Conservation (phyloP, 2,888 invertebrate genomes). For the Hirtodrosophila duncani region DNA sequence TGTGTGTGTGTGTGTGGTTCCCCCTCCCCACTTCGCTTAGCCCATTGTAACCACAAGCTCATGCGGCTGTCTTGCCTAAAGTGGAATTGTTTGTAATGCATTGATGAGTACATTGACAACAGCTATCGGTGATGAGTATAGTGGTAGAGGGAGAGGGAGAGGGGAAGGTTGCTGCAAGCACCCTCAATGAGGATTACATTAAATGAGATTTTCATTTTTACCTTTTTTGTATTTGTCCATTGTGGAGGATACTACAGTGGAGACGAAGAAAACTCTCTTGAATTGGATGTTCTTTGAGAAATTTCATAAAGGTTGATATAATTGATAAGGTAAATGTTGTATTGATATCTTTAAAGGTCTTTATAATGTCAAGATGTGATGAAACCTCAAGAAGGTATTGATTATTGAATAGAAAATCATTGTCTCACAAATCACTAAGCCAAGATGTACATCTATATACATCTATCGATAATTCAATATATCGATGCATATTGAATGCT, state of each 20-base stretch:
- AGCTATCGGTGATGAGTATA: background rate
- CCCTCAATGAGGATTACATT: slow-evolving; percentile 47
- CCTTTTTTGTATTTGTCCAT: slow-evolving; percentile 15
- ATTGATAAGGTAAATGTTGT: too few relatives aligned
- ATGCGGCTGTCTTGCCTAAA: slow-evolving; percentile 58
- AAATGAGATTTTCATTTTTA: slow-evolving; percentile 54
- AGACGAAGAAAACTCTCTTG: too few relatives aligned
- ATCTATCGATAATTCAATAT: too few relatives aligned
- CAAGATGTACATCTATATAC: too few relatives aligned
- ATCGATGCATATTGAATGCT: too few relatives aligned
- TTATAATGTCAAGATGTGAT: too few relatives aligned
- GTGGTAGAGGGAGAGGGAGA: background rate
- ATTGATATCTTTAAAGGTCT: too few relatives aligned
- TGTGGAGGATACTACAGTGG: background rate
- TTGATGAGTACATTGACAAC: slow-evolving; percentile 43
- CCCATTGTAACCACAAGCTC: slow-evolving; percentile 55
- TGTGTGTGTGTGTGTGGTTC: background rate
- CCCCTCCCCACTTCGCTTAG: slow-evolving; percentile 17
- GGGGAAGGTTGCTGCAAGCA: slow-evolving; percentile 10
- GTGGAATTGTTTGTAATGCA: slow-evolving; percentile 71
- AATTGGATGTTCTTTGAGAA: too few relatives aligned
- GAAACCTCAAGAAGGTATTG: too few relatives aligned
- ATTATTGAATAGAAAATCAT: too few relatives aligned
- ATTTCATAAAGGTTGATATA: too few relatives aligned
- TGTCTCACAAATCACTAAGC: too few relatives aligned